A percentile compares a stretch with the other conserved stretches of the same genome.
phyloP scores from a whole-genome alignment of 2,888 invertebrate genomes.

The Silvanus unidentatus region DNA sequence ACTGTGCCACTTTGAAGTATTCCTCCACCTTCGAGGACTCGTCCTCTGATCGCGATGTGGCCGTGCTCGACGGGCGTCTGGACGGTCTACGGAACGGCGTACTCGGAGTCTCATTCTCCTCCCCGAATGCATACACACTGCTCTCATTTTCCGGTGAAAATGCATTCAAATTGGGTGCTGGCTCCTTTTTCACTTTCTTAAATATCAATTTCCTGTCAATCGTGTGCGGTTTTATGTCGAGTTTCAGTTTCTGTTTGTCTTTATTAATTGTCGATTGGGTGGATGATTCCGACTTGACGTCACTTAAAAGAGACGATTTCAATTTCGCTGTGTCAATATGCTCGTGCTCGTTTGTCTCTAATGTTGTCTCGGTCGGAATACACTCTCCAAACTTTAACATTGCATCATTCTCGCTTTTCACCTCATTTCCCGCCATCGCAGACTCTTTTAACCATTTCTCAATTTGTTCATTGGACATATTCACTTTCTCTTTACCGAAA shows the following conservation, averaged over 20 bases:
- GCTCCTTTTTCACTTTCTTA: constrained; percentile 49
- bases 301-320: constrained; percentile 25
- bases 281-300: constrained; percentile 5
- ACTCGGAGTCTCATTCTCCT: constrained; percentile 54
- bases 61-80: constrained; percentile 46
- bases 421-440: constrained; percentile 39
- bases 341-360: constrained; percentile 23
- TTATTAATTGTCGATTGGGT: constrained; percentile 4
- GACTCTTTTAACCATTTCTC: constrained; percentile 57
- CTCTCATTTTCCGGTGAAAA: constrained; percentile 65
- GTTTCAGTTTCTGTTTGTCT: constrained; percentile 13
- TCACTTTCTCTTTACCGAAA: constrained; percentile 56
- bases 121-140: constrained; percentile 67
- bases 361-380: constrained; percentile 34
- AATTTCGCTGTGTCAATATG: constrained; percentile 26
- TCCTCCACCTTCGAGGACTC: constrained; percentile 42
- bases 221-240: constrained; percentile 15
- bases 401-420: constrained; percentile 39
- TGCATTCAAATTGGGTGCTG: constrained; percentile 50
- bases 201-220: constrained; percentile 53
- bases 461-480: constrained; percentile 65
- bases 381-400: constrained; percentile 41
- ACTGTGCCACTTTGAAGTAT: constrained; percentile 18
- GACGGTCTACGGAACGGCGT: constrained; percentile 55
- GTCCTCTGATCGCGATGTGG: constrained; percentile 47